These are phyloP conservation scores for Bombus turneri DNA, from an alignment of 1,140 invertebrate genomes.

Conservation along the genomic window DNA sequence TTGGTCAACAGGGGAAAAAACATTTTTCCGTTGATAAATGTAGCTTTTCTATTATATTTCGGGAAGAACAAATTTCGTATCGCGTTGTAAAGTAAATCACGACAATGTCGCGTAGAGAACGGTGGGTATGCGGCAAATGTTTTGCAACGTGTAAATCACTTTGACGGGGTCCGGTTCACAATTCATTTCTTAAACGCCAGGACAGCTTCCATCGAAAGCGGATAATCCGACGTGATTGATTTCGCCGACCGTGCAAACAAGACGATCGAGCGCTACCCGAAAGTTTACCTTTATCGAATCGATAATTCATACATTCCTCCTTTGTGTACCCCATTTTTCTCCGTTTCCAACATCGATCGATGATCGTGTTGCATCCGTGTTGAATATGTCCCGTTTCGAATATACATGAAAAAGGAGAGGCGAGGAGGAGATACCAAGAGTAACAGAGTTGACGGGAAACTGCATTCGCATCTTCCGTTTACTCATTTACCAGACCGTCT, in stretches of 20 bases:
- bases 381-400: background rate
- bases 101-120: background rate
- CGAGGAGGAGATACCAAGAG: too few relatives aligned
- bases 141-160: slow-evolving; percentile 34
- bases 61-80: slow-evolving; percentile 3
- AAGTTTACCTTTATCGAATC: slow-evolving; percentile 23
- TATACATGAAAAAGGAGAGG: background rate
- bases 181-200: slow-evolving; percentile 42
- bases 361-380: background rate
- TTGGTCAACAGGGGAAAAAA: background rate
- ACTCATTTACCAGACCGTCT: background rate
- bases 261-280: background rate
- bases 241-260: background rate
- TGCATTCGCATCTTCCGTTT: background rate
- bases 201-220: slow-evolving; percentile 19
- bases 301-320: slow-evolving; percentile 14
- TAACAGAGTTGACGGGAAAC: background rate
- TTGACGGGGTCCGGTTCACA: slow-evolving; percentile 7
- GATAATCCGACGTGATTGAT: slow-evolving; percentile 42
- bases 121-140: background rate
- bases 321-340: background rate
- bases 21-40: slow-evolving; percentile 1
- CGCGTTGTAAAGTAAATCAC: slow-evolving; percentile 11
- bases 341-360: background rate
- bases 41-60: background rate